Conservation (phyloP, 2,888 invertebrate species). For the Glyphotaelius pellucidus region DNA sequence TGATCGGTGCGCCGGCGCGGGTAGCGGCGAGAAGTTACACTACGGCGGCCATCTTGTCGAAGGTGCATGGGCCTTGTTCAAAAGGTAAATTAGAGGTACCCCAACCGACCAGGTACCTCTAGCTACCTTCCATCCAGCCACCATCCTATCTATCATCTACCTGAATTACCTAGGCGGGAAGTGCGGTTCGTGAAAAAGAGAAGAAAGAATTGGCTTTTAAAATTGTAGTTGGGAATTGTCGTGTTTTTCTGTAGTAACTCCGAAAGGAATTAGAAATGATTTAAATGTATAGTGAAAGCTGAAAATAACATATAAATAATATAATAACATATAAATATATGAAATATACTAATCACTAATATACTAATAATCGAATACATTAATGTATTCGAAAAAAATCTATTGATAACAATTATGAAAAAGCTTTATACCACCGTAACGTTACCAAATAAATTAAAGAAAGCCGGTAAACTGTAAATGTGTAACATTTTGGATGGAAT, state of each 20-base stretch:
- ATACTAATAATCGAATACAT: too few species aligned
- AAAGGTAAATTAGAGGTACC: conserved; percentile 48
- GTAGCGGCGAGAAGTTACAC: conserved; percentile 73
- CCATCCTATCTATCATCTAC: neutral
- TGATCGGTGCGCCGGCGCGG: conserved; percentile 67
- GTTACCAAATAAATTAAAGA: too few species aligned
- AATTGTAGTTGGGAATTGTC: neutral
- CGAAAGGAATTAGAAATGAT: neutral
- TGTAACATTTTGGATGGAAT: too few species aligned
- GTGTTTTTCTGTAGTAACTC: neutral
- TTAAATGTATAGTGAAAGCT: neutral
- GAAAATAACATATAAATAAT: too few species aligned
- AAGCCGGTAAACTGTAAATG: too few species aligned
- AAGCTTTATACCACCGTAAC: too few species aligned
- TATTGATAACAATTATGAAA: too few species aligned
- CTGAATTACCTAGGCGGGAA: neutral
- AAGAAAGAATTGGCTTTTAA: neutral
- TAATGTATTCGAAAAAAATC: too few species aligned
- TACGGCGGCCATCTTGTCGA: conserved; percentile 76
- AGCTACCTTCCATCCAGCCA: neutral
- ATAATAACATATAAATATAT: too few species aligned
- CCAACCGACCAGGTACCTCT: conserved; percentile 7
- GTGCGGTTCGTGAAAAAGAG: conserved; percentile 50
- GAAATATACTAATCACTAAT: too few species aligned
- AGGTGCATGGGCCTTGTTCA: conserved; percentile 52